These are phyloP conservation scores for Trachymyrmex septentrionalis DNA, from an alignment of 1,140 invertebrate genomes.

Conservation along the genomic window DNA sequence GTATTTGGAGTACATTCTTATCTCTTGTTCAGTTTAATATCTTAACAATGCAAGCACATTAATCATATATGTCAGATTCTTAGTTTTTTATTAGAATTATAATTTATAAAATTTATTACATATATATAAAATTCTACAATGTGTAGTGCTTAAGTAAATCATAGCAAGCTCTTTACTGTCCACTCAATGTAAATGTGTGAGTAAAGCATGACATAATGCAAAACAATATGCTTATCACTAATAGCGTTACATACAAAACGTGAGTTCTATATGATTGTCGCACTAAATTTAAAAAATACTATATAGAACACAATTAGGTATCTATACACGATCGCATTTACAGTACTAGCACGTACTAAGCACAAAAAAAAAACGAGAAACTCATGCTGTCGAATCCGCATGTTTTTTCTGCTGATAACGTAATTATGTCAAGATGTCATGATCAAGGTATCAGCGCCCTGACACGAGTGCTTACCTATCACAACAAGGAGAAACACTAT, in stretches of 20 bases:
- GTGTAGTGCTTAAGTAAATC: background rate
- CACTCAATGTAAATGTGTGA: background rate
- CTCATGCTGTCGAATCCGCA: background rate
- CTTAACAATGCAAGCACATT: background rate
- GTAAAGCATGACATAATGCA: background rate
- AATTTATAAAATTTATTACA: background rate
- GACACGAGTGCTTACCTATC: conserved; percentile 82
- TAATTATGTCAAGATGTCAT: conserved; percentile 4
- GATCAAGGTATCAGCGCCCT: background rate
- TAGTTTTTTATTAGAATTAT: background rate
- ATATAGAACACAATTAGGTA: background rate
- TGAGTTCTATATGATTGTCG: background rate
- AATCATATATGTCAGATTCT: background rate
- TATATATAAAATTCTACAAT: background rate
- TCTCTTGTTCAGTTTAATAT: background rate
- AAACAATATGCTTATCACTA: background rate
- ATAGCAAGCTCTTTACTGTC: background rate
- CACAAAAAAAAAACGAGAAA: conserved; percentile 13
- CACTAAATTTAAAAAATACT: conserved; percentile 24
- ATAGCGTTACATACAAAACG: background rate
- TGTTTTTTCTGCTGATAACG: conserved; percentile 22
- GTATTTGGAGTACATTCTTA: background rate
- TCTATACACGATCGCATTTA: background rate
- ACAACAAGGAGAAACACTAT: conserved; percentile 86
- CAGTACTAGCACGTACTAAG: background rate